These are phyloP conservation scores for Pogonophryne albipinna DNA, from an alignment of 2,797 vertebrate genomes.

Conservation along the genomic window DNA sequence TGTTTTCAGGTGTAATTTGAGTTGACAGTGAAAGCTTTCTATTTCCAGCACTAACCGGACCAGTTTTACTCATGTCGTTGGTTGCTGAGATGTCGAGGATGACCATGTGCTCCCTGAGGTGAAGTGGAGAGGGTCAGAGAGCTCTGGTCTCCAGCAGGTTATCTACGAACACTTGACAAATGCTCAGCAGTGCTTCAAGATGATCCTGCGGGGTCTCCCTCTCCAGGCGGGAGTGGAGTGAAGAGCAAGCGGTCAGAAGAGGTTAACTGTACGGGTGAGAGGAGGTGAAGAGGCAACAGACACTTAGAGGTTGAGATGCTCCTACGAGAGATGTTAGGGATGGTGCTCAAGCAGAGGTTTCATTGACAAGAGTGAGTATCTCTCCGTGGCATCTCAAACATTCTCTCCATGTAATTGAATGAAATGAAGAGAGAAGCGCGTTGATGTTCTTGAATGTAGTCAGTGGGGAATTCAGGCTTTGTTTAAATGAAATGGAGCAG, in stretches of 20 bases:
- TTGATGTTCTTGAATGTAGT: too few species aligned
- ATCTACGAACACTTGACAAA: constrained; percentile 44
- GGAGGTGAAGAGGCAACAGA: constrained; percentile 36
- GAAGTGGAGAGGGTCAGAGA: background rate
- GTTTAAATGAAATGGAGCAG: too few species aligned
- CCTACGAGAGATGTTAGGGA: constrained; percentile 30
- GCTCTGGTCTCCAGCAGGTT: constrained; percentile 19
- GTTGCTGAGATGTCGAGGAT: constrained; percentile 1
- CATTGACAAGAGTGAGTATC: constrained; percentile 20
- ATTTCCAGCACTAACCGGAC: background rate
- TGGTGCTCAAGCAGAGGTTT: constrained; percentile 29
- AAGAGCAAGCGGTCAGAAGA: constrained; percentile 45
- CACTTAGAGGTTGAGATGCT: constrained; percentile 6
- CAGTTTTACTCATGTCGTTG: background rate
- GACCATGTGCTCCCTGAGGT: constrained; percentile 2
- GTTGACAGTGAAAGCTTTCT: background rate
- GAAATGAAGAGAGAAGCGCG: background rate
- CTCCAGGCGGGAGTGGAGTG: constrained; percentile 16
- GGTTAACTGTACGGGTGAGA: constrained; percentile 42
- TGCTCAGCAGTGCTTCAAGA: constrained; percentile 17
- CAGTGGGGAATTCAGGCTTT: too few species aligned
- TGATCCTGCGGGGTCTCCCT: constrained; percentile 44
- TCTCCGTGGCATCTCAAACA: background rate
- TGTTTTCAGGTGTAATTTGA: too few species aligned
- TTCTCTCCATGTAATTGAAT: background rate